phyloP scores from a whole-genome alignment of 1,140 invertebrate species.

The Ceratina australensis region DNA sequence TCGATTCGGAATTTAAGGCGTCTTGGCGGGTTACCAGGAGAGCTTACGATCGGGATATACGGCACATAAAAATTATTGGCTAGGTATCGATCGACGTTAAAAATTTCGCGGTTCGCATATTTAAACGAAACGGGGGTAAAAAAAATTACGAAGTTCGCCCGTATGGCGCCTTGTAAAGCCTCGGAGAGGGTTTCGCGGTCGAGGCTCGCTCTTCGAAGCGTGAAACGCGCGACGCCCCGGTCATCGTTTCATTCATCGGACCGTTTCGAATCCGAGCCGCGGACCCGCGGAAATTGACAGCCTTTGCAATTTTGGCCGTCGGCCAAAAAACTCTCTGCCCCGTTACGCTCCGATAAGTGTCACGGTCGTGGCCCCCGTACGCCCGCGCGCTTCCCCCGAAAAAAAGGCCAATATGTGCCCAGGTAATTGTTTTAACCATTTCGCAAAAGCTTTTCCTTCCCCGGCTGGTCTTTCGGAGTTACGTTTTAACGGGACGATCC shows the following conservation, averaged over 20 bases:
- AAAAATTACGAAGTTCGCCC: conserved; percentile 35
- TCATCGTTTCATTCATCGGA: conserved; percentile 54
- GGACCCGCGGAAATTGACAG: conserved; percentile 37
- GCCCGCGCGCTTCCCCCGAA: conserved; percentile 21
- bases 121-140: background rate
- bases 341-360: conserved; percentile 50
- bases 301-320: conserved; percentile 34
- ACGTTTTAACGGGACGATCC: background rate
- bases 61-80: no score
- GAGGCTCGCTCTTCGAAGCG: conserved; percentile 33
- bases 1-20: no score
- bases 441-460: no score
- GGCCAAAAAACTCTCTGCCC: conserved; percentile 33
- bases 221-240: conserved; percentile 21
- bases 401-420: conserved; percentile 3
- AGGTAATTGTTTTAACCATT: no score
- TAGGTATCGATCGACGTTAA: background rate
- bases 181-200: conserved; percentile 43
- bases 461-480: no score
- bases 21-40: no score
- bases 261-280: conserved; percentile 28
- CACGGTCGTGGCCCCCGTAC: conserved; percentile 43
- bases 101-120: background rate
- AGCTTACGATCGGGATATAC: no score
- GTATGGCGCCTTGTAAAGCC: conserved; percentile 47